Evolutionary conservation across 2,113 vertebrate genomes (phyloP).

Genomic region (Chrysochloris asiatica): DNA sequence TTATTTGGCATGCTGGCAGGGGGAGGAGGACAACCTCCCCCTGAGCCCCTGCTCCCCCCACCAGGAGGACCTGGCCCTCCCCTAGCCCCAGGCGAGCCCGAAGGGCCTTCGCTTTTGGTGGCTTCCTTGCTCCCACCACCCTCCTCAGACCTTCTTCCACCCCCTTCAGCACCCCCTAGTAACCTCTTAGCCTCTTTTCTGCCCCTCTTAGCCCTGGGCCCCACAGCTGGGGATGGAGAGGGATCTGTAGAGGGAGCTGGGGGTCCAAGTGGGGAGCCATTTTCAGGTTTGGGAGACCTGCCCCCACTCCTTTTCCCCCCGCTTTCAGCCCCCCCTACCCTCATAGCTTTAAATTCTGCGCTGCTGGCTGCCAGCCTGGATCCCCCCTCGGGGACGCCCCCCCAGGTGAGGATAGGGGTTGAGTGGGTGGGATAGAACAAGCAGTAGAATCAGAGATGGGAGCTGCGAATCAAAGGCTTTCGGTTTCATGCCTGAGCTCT

Average conservation of each 20-base stretch:
- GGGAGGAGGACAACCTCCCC: conserved; percentile 77
- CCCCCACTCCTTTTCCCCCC: conserved; percentile 86
- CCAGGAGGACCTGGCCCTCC: conserved; percentile 78
- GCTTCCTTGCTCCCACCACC: conserved; percentile 88
- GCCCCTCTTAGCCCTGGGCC: conserved; percentile 83
- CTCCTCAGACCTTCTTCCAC: conserved; percentile 86
- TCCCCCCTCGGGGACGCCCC: conserved; percentile 80
- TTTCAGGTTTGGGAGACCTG: conserved; percentile 85
- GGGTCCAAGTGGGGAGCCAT: conserved; percentile 83
- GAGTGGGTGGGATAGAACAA: conserved; percentile 44
- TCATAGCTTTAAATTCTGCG: conserved; percentile 89
- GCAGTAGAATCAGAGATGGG: conserved; percentile 17
- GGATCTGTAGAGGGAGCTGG: conserved; percentile 77
- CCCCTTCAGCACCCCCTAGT: conserved; percentile 85
- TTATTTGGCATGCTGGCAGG: conserved; percentile 81
- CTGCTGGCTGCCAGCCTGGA: conserved; percentile 89
- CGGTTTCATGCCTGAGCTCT: neutral
- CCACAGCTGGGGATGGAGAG: conserved; percentile 79
- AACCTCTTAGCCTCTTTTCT: conserved; percentile 86
- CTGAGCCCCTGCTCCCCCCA: conserved; percentile 73
- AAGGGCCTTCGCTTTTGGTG: conserved; percentile 83
- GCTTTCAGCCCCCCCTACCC: conserved; percentile 84
- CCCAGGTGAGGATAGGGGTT: conserved; percentile 65
- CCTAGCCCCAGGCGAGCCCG: conserved; percentile 80
- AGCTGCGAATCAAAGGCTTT: conserved; percentile 40